Conservation (phyloP, 2,888 invertebrate species). For the Caenorhabditis afra region DNA sequence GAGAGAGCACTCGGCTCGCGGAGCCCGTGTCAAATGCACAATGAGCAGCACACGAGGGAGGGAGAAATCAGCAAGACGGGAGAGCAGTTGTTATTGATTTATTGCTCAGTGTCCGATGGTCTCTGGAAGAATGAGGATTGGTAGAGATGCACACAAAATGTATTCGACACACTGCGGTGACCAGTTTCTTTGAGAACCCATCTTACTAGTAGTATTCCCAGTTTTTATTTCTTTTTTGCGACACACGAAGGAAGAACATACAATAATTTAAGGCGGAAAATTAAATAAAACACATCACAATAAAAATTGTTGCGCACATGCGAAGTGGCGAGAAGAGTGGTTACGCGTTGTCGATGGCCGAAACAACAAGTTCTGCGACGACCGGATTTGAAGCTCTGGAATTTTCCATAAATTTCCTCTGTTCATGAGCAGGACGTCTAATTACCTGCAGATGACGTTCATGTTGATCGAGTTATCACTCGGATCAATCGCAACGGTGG, state of each 20-base stretch:
- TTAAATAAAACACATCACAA: conserved; percentile 43
- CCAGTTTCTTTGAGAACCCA: not conserved
- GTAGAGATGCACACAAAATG: no score
- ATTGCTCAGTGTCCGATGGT: no score
- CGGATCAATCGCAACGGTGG: conserved; percentile 76
- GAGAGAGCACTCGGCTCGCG: conserved; percentile 13
- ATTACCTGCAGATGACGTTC: conserved; percentile 76
- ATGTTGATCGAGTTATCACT: conserved; percentile 75
- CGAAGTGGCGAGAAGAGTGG: not conserved
- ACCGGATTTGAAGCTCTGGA: conserved; percentile 64
- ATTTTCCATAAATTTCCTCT: conserved; percentile 1
- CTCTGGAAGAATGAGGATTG: no score
- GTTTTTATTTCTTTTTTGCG: not conserved
- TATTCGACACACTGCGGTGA: no score
- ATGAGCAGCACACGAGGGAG: not conserved
- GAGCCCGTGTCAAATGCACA: not conserved
- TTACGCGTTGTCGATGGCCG: conserved; percentile 70
- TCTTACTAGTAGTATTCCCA: not conserved
- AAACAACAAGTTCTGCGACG: conserved; percentile 65
- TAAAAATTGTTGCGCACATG: conserved; percentile 9
- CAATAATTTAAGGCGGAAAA: conserved; percentile 52
- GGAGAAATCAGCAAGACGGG: conserved; percentile 17
- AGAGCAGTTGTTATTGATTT: conserved; percentile 16
- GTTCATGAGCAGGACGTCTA: not conserved
- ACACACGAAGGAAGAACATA: conserved; percentile 19